A percentile compares a stretch with the other conserved stretches of the same genome.
Conservation (phyloP, 1,140 invertebrate species). For the Platyura marginata region DNA sequence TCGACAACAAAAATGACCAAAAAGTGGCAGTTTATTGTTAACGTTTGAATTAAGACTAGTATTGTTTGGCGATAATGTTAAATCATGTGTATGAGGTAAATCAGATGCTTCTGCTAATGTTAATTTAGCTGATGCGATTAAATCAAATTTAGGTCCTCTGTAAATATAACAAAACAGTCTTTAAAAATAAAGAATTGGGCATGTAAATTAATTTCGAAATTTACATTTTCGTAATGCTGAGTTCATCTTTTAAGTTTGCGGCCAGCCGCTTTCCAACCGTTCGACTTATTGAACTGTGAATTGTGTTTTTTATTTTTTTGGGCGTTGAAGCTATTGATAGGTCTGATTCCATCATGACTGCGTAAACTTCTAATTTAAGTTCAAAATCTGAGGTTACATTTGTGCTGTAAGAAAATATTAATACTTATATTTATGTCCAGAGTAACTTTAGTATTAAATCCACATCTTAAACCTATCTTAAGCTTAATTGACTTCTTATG, state of each 20-base stretch:
- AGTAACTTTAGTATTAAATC: too few species aligned
- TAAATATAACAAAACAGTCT: neutral
- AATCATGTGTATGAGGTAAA: conserved; percentile 32
- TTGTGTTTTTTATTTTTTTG: conserved; percentile 43
- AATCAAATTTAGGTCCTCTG: conserved; percentile 48
- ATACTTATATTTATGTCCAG: too few species aligned
- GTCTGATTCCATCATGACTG: conserved; percentile 47
- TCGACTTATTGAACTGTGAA: conserved; percentile 47
- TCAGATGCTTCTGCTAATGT: conserved; percentile 38
- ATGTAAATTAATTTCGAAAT: conserved; percentile 3
- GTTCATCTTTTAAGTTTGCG: conserved; percentile 32
- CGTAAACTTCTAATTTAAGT: conserved; percentile 45
- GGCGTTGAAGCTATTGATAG: conserved; percentile 47
- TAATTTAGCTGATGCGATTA: conserved; percentile 42
- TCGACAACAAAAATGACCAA: conserved; percentile 56
- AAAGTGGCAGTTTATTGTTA: conserved; percentile 41
- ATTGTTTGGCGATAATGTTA: conserved; percentile 13
- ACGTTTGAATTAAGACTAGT: conserved; percentile 13
- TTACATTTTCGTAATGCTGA: conserved; percentile 30
- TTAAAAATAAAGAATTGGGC: conserved; percentile 1
- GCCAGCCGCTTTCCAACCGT: conserved; percentile 45
- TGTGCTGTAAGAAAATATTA: conserved; percentile 28
- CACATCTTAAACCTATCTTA: too few species aligned
- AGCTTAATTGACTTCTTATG: too few species aligned
- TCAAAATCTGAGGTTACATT: conserved; percentile 43